Evolutionary conservation across 2,797 vertebrate species (phyloP).

Genomic region (Sebastes taczanowskii): DNA sequence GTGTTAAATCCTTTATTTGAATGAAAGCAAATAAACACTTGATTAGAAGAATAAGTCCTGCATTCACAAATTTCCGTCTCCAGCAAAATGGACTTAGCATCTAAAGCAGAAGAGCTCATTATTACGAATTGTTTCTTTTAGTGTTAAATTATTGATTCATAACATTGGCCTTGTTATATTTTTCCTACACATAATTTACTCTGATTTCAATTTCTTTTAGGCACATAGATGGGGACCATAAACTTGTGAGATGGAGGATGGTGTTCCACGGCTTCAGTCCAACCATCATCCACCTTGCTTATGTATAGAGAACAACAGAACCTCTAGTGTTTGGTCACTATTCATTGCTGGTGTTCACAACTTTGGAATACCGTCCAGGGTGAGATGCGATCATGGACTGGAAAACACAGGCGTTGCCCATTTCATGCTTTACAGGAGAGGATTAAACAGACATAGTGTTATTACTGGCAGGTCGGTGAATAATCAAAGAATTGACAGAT

Average conservation of each 20-base stretch:
- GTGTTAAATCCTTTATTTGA: background rate
- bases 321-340: background rate
- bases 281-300: background rate
- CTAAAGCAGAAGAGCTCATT: background rate
- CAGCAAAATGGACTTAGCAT: background rate
- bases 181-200: too few relatives aligned
- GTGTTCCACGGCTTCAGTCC: background rate
- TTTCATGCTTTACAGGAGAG: background rate
- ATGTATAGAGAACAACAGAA: background rate
- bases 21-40: background rate
- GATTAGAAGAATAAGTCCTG: too few relatives aligned
- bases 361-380: background rate
- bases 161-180: too few relatives aligned
- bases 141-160: too few relatives aligned
- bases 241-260: background rate
- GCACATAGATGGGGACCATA: background rate
- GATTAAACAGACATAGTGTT: background rate
- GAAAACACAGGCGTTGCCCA: background rate
- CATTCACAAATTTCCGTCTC: too few relatives aligned
- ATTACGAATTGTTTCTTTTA: background rate
- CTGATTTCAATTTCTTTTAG: background rate
- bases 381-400: background rate
- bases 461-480: slow-evolving; percentile 6
- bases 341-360: background rate
- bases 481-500: background rate